A percentile compares a stretch with the other conserved stretches of the same genome.
Conservation (phyloP, 2,888 invertebrate genomes). For the Prenolepis imparis region DNA sequence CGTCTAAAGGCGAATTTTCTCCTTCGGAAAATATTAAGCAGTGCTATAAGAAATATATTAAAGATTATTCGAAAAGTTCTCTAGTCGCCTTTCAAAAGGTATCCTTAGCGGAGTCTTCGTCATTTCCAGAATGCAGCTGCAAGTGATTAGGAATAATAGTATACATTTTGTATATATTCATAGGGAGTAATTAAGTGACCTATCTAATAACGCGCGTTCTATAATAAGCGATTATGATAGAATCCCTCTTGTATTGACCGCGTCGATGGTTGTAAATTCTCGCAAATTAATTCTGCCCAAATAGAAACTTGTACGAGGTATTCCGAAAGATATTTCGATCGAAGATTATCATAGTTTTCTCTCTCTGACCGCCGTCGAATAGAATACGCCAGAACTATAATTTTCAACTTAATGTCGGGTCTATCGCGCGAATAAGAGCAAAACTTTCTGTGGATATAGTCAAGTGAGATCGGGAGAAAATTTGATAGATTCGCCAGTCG, state of each 20-base stretch:
- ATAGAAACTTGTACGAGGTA: not conserved
- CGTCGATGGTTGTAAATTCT: slow-evolving; percentile 50
- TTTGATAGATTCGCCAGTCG: not conserved
- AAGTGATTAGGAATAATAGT: slow-evolving; percentile 30
- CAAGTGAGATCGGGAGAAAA: not conserved
- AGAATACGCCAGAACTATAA: slow-evolving; percentile 71
- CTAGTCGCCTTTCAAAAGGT: not conserved
- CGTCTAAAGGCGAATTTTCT: not conserved
- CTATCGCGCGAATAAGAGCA: slow-evolving; percentile 47
- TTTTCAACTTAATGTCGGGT: slow-evolving; percentile 74
- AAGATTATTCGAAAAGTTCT: not conserved
- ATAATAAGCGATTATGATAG: slow-evolving; percentile 49
- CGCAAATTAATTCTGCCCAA: slow-evolving; percentile 61
- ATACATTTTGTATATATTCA: slow-evolving; percentile 41
- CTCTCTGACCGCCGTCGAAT: slow-evolving; percentile 52
- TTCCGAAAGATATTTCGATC: slow-evolving; percentile 69
- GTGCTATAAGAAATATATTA: not conserved
- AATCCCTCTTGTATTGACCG: slow-evolving; percentile 4
- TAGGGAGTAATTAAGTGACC: slow-evolving; percentile 57
- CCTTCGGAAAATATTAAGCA: not conserved
- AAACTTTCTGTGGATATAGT: slow-evolving; percentile 29
- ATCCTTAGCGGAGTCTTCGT: not conserved
- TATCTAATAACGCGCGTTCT: slow-evolving; percentile 62
- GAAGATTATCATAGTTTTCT: slow-evolving; percentile 70
- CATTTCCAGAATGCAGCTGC: slow-evolving; percentile 39